Percentiles rank a stretch among this genome's conserved stretches.
phyloP scores from a whole-genome alignment of 1,140 invertebrate genomes.

The Drosophila littoralis region DNA sequence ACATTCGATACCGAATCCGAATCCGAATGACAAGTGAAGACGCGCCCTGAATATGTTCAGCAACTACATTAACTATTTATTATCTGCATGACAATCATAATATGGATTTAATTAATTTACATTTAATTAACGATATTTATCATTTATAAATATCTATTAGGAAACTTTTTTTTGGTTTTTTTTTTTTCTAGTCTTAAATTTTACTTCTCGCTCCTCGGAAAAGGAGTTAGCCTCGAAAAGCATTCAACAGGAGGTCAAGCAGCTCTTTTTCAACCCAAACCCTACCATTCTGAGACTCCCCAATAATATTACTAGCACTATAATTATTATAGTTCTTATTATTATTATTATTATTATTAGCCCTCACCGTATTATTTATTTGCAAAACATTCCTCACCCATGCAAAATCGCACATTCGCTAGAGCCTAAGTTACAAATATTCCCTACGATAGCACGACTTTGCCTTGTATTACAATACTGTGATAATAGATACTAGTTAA shows the following conservation, averaged over 20 bases:
- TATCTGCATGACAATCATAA: slow-evolving; percentile 20
- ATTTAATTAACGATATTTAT: neutral
- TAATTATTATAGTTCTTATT: too few relatives aligned
- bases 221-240: too few relatives aligned
- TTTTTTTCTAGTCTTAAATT: slow-evolving; percentile 1
- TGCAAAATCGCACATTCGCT: slow-evolving; percentile 46
- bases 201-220: too few relatives aligned
- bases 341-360: slow-evolving; percentile 7
- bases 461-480: slow-evolving; percentile 73
- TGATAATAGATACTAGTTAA: slow-evolving; percentile 76
- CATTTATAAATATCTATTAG: neutral
- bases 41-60: slow-evolving; percentile 14
- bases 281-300: too few relatives aligned
- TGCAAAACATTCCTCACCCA: slow-evolving; percentile 42
- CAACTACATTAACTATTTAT: slow-evolving; percentile 39
- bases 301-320: too few relatives aligned
- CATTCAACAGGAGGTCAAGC: too few relatives aligned
- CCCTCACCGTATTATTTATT: slow-evolving; percentile 63
- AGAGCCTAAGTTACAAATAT: slow-evolving; percentile 40
- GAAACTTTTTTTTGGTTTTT: slow-evolving; percentile 19
- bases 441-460: slow-evolving; percentile 22
- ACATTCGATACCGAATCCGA: slow-evolving; percentile 22
- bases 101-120: slow-evolving; percentile 14
- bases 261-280: too few relatives aligned
- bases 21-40: slow-evolving; percentile 21